A percentile compares a stretch with the other conserved stretches of the same genome.
phyloP scores from a whole-genome alignment of 2,888 invertebrate genomes.

The Fragum fragum region DNA sequence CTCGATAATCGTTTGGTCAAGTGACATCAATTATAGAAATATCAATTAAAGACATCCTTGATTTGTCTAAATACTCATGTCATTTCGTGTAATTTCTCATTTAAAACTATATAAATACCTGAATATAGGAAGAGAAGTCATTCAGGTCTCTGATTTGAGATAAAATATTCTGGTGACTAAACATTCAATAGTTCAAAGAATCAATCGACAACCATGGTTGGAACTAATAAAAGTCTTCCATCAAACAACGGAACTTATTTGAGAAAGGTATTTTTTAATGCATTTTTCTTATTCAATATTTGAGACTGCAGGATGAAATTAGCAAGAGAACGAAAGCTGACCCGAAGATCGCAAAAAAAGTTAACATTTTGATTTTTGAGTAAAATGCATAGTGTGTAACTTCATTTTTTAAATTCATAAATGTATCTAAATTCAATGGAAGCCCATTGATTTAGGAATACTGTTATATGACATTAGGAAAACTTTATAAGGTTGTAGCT shows the following conservation, averaged over 20 bases:
- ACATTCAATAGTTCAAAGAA: background rate
- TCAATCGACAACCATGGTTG: background rate
- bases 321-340: background rate
- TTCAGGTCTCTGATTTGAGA: background rate
- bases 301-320: background rate
- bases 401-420: too few species aligned
- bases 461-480: too few species aligned
- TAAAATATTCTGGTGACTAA: too few species aligned
- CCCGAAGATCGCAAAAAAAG: background rate
- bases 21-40: background rate
- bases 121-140: background rate
- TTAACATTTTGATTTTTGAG: background rate
- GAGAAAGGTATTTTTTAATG: background rate
- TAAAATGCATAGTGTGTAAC: too few species aligned
- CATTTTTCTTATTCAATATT: background rate
- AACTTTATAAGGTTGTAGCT: too few species aligned
- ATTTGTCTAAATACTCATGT: background rate
- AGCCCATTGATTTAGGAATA: too few species aligned
- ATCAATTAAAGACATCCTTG: background rate
- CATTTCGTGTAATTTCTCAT: too few species aligned
- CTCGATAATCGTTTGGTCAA: too few species aligned
- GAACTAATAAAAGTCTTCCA: background rate
- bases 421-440: too few species aligned
- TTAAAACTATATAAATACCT: background rate
- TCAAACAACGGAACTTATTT: background rate